Percentiles rank a stretch among this genome's conserved stretches.
These are phyloP conservation scores for Sclerodermus sp. DNA, from an alignment of 2,888 invertebrate species.

Conservation along the genomic window DNA sequence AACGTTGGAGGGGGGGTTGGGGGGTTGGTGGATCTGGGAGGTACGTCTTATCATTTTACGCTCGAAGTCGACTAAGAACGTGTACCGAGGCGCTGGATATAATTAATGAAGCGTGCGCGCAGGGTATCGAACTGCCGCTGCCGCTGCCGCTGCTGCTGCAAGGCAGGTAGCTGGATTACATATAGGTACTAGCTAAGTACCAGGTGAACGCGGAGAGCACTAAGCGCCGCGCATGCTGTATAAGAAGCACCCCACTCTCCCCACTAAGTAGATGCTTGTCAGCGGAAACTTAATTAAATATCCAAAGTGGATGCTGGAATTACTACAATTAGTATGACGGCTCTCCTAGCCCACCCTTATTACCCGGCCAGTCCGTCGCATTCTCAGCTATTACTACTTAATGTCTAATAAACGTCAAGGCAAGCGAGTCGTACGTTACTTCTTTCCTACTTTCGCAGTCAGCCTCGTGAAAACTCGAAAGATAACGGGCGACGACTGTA, in stretches of 20 bases:
- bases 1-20: no score
- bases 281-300: conserved; percentile 58
- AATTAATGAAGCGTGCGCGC: no score
- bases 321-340: conserved; percentile 58
- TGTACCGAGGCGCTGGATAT: no score
- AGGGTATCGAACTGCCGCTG: no score
- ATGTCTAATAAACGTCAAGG: conserved; percentile 57
- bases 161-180: no score
- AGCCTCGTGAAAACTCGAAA: no score
- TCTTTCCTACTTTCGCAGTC: conserved; percentile 1
- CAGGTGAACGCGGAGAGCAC: conserved; percentile 10
- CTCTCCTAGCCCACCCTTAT: conserved; percentile 39
- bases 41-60: no score
- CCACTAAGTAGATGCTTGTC: conserved; percentile 51
- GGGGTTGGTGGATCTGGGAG: no score
- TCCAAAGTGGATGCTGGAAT: conserved; percentile 56
- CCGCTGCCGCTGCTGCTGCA: no score
- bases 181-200: no score
- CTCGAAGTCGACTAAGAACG: no score
- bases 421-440: conserved; percentile 2
- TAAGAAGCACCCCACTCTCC: conserved; percentile 30
- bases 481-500: no score
- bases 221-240: conserved; percentile 21
- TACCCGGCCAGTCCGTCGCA: conserved; percentile 41
- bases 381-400: conserved; percentile 55